Evolutionary conservation across 2,797 vertebrate species (phyloP).

Genomic region (Liasis olivaceus): DNA sequence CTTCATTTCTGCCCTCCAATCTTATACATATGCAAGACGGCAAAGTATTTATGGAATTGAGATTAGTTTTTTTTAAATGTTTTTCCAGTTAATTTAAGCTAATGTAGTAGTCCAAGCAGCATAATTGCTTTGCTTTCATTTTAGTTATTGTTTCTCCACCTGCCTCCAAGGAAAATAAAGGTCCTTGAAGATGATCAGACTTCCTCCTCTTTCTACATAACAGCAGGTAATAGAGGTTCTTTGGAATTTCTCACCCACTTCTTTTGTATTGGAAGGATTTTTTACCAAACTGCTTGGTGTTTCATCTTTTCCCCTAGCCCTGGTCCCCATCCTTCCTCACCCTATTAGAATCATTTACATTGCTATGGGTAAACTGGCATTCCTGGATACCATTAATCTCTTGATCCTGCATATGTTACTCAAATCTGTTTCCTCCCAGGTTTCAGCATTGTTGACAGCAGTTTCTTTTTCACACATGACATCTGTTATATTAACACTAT

Average conservation of each 20-base stretch:
- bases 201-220: neutral
- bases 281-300: neutral
- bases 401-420: neutral
- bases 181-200: neutral
- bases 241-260: neutral
- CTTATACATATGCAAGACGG: neutral
- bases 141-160: neutral
- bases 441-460: neutral
- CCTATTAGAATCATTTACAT: neutral
- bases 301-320: neutral
- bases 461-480: neutral
- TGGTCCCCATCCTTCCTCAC: neutral
- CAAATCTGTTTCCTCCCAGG: neutral
- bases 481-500: neutral
- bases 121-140: conserved; percentile 7
- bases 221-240: neutral
- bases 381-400: neutral
- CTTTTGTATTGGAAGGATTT: neutral
- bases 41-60: neutral
- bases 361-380: neutral
- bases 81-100: conserved; percentile 2
- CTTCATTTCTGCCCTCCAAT: neutral
- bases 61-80: conserved; percentile 4
- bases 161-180: neutral
- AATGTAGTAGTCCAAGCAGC: conserved; percentile 8